Evolutionary conservation across 1,140 invertebrate species (phyloP), one percentile per base, ranked within the genome.

Genomic region (Gonioctena quinquepunctata): DNA sequence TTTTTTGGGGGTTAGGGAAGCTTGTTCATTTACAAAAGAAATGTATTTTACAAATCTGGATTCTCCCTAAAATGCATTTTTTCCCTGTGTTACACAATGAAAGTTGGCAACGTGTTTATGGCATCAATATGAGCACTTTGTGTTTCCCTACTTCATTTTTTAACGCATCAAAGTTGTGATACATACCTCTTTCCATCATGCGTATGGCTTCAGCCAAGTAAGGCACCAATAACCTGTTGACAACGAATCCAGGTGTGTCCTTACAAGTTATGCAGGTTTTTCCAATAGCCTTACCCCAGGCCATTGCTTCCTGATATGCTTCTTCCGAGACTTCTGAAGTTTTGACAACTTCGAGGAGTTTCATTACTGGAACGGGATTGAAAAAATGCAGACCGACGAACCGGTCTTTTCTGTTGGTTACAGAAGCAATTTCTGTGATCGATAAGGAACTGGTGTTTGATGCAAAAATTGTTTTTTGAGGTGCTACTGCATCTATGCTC

Each of bases 311-410:
- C 19, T 91, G 80, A 80, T 90, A 93, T 0, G 93, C 94, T 42
- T 88, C 89, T 62, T 94, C 90, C 1, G 88, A 91, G 21, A 92
- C 95, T 52, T 92, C 87, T 0, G 85, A 82, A 25, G 87, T 91
- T 50, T 87, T 85, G 23, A 94, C 85, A 18, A 94, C 89, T 84
- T 96, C 94, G 4, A 96, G 82, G 0, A 97, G 84, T 79, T 95
- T 94, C 95, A 97, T 96, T 21, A 96, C 88, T 1, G 94, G 93
- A 1, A 94, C 95, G 7, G 95, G 95, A 84, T 96, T 96, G 84
- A 97, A 96, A 83, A 96, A 97, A 84, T 97, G 95, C 8, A 96
- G 85, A 4, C 94, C 94, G 50, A 90, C 92, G 84, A 94, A 74
- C 63, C 54, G 69, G 50, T 81, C 81, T 78, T 89, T 89, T 70